Percentiles rank a stretch among this genome's conserved stretches.
Evolutionary conservation across 2,113 vertebrate species (phyloP).

Genomic region (Heptranchias perlo): DNA sequence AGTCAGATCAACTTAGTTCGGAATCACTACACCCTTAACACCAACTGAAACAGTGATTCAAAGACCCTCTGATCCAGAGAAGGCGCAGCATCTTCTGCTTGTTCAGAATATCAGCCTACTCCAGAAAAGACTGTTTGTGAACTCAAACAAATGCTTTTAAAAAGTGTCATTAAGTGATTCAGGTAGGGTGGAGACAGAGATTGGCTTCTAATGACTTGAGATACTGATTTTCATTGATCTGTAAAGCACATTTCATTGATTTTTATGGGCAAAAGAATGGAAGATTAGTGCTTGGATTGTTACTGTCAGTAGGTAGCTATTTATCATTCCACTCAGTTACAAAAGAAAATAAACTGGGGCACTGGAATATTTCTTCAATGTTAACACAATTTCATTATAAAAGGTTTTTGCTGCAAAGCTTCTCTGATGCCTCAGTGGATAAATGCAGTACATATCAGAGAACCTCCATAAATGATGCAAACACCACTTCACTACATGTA

Average conservation of each 20-base stretch:
- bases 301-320: too few species aligned
- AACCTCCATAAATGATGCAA: too few species aligned
- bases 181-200: background rate
- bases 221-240: background rate
- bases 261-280: background rate
- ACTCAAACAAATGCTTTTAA: background rate
- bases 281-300: background rate
- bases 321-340: too few species aligned
- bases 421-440: too few species aligned
- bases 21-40: background rate
- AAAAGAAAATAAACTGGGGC: too few species aligned
- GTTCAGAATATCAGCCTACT: background rate
- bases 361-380: background rate
- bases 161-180: background rate
- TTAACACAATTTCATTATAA: too few species aligned
- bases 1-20: background rate
- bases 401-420: too few species aligned
- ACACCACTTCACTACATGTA: too few species aligned
- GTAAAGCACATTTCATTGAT: background rate
- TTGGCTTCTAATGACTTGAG: background rate
- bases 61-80: background rate
- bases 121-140: background rate
- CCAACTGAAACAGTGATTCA: background rate
- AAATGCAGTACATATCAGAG: too few species aligned
- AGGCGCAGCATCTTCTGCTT: background rate